Percentiles rank a stretch among this genome's conserved stretches.
Conservation (phyloP, 2,888 invertebrate genomes). For the Pimpla rufipes region DNA sequence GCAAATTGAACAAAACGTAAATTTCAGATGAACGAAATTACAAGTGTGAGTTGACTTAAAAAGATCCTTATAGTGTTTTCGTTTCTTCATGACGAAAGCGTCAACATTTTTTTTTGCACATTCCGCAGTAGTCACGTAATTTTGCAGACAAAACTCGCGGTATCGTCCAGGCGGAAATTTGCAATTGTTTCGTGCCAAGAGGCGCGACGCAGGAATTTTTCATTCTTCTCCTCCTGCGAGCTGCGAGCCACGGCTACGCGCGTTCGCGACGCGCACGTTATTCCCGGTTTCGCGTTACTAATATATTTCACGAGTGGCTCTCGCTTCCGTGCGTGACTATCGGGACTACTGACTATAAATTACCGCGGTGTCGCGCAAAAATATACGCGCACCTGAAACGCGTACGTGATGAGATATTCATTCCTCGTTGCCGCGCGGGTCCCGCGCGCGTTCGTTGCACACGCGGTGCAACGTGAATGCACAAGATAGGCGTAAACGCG, state of each 20-base stretch:
- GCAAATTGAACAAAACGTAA: too few relatives aligned
- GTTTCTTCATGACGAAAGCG: too few relatives aligned
- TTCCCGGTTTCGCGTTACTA: conserved; percentile 19
- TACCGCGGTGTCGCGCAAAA: conserved; percentile 35
- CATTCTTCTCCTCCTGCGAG: background rate
- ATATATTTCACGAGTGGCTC: conserved; percentile 24
- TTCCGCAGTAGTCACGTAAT: too few relatives aligned
- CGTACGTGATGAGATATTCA: conserved; percentile 74
- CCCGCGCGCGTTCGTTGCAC: too few relatives aligned
- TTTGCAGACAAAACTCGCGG: too few relatives aligned
- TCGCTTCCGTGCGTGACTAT: conserved; percentile 37
- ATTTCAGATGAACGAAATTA: too few relatives aligned
- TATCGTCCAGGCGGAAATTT: too few relatives aligned
- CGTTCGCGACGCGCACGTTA: conserved; percentile 1
- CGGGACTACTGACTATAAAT: conserved; percentile 50
- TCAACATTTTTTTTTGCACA: too few relatives aligned
- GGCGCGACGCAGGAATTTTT: background rate
- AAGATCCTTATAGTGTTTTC: too few relatives aligned
- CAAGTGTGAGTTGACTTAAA: too few relatives aligned
- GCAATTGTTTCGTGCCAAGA: too few relatives aligned
- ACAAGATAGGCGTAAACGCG: conserved; percentile 67
- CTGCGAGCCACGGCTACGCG: too few relatives aligned
- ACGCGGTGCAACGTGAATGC: conserved; percentile 74
- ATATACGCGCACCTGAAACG: conserved; percentile 54
- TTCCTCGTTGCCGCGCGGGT: conserved; percentile 70